These are phyloP conservation scores for Papilio elwesi DNA, from an alignment of 2,888 invertebrate species.

Conservation along the genomic window DNA sequence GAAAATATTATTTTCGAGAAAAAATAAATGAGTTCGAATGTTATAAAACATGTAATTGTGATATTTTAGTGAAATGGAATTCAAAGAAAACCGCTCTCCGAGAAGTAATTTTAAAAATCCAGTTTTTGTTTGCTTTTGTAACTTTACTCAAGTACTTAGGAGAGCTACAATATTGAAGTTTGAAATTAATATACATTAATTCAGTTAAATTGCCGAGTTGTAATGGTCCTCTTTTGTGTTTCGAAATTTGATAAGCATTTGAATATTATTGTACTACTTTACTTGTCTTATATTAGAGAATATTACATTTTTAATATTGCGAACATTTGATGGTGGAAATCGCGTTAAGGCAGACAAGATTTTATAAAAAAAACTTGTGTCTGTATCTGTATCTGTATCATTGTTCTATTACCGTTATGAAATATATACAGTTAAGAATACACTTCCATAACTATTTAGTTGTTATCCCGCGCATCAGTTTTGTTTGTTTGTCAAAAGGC, in stretches of 20 bases:
- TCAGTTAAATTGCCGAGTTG: conserved; percentile 20
- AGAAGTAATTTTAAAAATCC: conserved; percentile 57
- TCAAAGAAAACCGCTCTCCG: conserved; percentile 59
- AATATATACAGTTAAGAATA: too few species aligned
- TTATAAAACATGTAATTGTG: conserved; percentile 74
- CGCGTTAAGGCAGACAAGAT: too few species aligned
- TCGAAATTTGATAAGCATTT: conserved; percentile 3
- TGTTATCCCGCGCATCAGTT: too few species aligned
- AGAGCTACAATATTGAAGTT: conserved; percentile 39
- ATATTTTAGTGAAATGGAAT: conserved; percentile 71
- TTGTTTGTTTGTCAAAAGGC: too few species aligned
- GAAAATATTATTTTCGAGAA: conserved; percentile 70
- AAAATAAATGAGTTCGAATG: conserved; percentile 77
- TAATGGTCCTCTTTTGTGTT: neutral
- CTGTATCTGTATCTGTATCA: too few species aligned
- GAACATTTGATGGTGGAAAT: too few species aligned
- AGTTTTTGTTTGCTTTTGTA: conserved; percentile 46
- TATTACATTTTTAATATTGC: conserved; percentile 4
- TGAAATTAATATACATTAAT: conserved; percentile 37
- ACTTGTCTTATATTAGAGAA: neutral
- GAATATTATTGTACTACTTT: neutral
- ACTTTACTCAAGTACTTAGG: conserved; percentile 39
- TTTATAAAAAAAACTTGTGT: too few species aligned
- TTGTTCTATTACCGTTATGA: too few species aligned
- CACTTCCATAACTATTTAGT: too few species aligned